Conservation (phyloP, 1,140 invertebrate species). For the Lasioglossum baleicum region DNA sequence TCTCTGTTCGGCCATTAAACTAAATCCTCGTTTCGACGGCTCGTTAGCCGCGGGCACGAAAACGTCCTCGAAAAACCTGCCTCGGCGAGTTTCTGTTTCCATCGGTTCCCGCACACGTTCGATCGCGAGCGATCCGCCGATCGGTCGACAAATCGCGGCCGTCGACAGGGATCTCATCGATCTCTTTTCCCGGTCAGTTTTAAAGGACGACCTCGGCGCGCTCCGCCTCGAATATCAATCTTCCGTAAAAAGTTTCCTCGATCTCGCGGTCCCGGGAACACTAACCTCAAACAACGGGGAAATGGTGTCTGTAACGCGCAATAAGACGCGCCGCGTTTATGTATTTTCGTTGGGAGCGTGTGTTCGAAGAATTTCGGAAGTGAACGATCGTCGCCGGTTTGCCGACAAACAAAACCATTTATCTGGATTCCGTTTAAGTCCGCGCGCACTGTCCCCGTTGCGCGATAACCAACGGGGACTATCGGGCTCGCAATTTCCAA, state of each 20-base stretch:
- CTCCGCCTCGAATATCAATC: too few relatives aligned
- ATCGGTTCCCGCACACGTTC: neutral
- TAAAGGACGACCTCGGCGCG: too few relatives aligned
- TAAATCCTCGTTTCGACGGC: constrained; percentile 61
- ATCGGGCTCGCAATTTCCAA: constrained; percentile 52
- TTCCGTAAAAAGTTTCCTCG: too few relatives aligned
- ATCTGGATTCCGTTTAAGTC: constrained; percentile 24
- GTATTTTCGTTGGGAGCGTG: neutral
- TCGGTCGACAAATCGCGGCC: constrained; percentile 18
- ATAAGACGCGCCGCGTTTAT: neutral
- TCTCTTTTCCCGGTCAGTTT: neutral
- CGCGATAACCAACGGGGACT: constrained; percentile 37
- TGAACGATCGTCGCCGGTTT: neutral
- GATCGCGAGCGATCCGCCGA: constrained; percentile 11
- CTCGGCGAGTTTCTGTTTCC: constrained; percentile 39
- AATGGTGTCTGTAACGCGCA: neutral
- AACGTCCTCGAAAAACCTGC: constrained; percentile 54
- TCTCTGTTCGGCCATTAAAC: constrained; percentile 53
- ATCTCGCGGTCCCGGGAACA: too few relatives aligned
- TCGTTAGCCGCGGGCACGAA: constrained; percentile 57
- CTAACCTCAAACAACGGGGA: neutral
- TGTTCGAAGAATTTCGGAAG: neutral
- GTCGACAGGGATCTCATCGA: neutral
- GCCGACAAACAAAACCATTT: constrained; percentile 27
- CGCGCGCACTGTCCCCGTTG: constrained; percentile 4